A percentile compares a stretch with the other conserved stretches of the same genome.
Evolutionary conservation across 2,113 vertebrate genomes (phyloP).

Genomic region (Excalfactoria chinensis): DNA sequence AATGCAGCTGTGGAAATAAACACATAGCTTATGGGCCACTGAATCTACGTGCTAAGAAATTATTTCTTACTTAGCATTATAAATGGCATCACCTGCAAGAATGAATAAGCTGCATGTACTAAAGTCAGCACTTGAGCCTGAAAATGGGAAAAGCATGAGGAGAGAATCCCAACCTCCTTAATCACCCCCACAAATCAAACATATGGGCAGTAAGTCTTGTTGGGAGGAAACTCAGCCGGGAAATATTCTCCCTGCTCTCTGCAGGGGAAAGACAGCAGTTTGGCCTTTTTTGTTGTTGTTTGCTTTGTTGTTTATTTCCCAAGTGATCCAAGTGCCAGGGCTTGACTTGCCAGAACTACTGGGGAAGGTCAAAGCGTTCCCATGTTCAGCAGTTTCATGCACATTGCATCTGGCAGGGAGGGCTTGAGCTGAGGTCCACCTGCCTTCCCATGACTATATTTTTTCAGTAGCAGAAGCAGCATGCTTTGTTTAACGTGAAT

Average conservation of each 20-base stretch:
- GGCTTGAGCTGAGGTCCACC: background rate
- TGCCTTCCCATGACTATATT: background rate
- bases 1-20: background rate
- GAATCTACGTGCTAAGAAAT: background rate
- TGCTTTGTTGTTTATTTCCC: too few relatives aligned
- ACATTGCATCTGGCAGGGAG: background rate
- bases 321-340: background rate
- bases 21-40: background rate
- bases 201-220: slow-evolving; percentile 22
- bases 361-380: background rate
- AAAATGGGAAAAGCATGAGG: slow-evolving; percentile 28
- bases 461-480: background rate
- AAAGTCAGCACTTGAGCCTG: background rate
- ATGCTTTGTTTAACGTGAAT: background rate
- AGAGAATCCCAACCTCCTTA: slow-evolving; percentile 37
- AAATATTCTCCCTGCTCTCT: slow-evolving; percentile 29
- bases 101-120: background rate
- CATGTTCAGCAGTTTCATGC: fast-evolving
- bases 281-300: background rate
- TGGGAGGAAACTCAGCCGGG: slow-evolving; percentile 27
- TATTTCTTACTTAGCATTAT: background rate
- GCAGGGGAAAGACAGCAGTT: slow-evolving; percentile 1
- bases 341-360: background rate
- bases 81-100: slow-evolving; percentile 30
- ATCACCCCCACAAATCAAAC: slow-evolving; percentile 55